Percentiles rank a stretch among this genome's conserved stretches.
Conservation (phyloP, 1,140 invertebrate species). For the Zophobas morio region DNA sequence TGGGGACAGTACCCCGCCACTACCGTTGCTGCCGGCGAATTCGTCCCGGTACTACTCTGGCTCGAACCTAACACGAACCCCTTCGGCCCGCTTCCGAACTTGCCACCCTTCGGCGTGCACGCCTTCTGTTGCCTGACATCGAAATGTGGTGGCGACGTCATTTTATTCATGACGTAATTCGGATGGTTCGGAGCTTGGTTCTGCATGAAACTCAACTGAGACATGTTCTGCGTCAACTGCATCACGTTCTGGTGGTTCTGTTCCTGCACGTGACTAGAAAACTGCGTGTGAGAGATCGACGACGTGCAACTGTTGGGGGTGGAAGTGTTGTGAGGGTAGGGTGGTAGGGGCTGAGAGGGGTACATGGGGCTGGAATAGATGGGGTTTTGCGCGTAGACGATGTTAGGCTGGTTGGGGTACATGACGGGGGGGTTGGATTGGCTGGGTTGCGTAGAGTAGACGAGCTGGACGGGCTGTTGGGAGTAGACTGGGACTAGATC, state of each 20-base stretch:
- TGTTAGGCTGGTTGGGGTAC: constrained; percentile 60
- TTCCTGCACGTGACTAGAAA: constrained; percentile 12
- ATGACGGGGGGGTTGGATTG: constrained; percentile 55
- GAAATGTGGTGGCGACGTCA: constrained; percentile 27
- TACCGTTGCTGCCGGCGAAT: constrained; percentile 64
- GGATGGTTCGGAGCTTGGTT: constrained; percentile 19
- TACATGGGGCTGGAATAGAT: constrained; percentile 48
- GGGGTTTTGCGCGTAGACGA: constrained; percentile 61
- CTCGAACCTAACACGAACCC: constrained; percentile 59
- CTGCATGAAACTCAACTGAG: constrained; percentile 53
- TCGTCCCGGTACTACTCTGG: constrained; percentile 64
- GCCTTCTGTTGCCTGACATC: constrained; percentile 51
- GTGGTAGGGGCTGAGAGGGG: constrained; percentile 42
- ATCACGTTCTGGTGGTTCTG: constrained; percentile 45
- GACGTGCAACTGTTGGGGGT: constrained; percentile 59
- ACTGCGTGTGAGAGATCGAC: constrained; percentile 28
- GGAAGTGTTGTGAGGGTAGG: constrained; percentile 59
- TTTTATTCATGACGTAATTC: constrained; percentile 33
- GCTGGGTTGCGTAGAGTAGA: constrained; percentile 56
- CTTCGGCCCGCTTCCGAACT: constrained; percentile 40
- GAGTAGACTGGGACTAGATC: constrained; percentile 62
- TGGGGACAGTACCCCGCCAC: constrained; percentile 59
- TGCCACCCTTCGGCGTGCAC: constrained; percentile 50
- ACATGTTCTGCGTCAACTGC: constrained; percentile 60
- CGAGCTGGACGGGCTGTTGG: constrained; percentile 60